phyloP scores from a whole-genome alignment of 2,797 vertebrate species.

The Spizella passerina region DNA sequence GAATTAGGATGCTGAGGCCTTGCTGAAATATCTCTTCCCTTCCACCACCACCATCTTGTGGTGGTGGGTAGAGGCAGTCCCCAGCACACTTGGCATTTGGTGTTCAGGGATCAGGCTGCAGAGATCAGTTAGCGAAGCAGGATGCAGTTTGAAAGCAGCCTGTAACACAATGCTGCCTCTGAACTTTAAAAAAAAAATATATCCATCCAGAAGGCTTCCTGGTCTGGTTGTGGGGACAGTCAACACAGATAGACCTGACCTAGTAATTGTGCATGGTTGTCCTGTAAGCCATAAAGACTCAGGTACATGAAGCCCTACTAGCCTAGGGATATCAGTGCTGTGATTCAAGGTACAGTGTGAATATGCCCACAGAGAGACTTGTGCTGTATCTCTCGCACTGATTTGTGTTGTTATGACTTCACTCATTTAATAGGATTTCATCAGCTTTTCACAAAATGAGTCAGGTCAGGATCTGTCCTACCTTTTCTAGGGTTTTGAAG shows the following conservation, averaged over 20 bases:
- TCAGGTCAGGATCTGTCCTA: background rate
- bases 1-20: background rate
- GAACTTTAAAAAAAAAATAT: background rate
- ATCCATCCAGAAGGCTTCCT: background rate
- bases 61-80: background rate
- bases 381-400: background rate
- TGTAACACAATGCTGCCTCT: background rate
- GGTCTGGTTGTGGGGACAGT: background rate
- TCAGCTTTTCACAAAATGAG: background rate
- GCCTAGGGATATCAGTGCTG: background rate
- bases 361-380: background rate
- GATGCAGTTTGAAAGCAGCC: background rate
- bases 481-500: background rate
- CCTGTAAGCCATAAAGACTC: background rate
- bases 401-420: background rate
- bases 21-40: background rate
- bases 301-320: background rate
- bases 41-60: background rate
- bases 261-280: background rate
- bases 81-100: background rate
- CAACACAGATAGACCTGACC: background rate
- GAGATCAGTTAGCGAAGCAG: background rate
- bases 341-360: background rate
- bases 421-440: background rate
- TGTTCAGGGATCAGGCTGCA: background rate